Evolutionary conservation across 1,140 invertebrate species (phyloP).

Genomic region (Uloborus diversus): DNA sequence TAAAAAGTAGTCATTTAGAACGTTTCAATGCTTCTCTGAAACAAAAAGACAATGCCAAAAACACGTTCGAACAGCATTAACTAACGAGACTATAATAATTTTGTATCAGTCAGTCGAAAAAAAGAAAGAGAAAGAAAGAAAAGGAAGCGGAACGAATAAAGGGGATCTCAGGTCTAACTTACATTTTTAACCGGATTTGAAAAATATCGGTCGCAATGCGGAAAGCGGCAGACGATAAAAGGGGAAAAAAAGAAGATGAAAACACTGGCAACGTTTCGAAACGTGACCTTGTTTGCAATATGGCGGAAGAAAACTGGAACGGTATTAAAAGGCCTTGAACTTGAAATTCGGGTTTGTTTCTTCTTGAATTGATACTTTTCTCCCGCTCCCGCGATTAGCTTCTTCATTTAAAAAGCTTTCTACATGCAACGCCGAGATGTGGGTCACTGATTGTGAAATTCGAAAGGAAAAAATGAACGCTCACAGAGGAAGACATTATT

Average conservation of each 20-base stretch:
- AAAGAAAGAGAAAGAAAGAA: too few relatives aligned
- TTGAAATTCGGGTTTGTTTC: conserved; percentile 3
- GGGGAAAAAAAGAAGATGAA: background rate
- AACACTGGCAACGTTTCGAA: background rate
- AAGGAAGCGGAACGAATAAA: background rate
- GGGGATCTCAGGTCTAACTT: background rate
- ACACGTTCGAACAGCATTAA: too few relatives aligned
- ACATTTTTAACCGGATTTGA: background rate
- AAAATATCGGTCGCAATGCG: background rate
- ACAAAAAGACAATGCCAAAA: too few relatives aligned
- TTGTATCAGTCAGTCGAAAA: too few relatives aligned
- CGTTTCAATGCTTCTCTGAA: too few relatives aligned
- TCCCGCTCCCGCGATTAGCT: background rate
- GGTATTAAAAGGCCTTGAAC: background rate
- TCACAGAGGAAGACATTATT: too few relatives aligned
- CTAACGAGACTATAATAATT: too few relatives aligned
- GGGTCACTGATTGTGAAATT: too few relatives aligned
- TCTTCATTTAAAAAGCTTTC: too few relatives aligned
- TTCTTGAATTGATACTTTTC: background rate
- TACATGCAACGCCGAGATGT: too few relatives aligned
- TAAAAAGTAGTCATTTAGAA: too few relatives aligned
- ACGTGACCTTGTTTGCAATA: background rate
- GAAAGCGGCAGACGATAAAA: background rate
- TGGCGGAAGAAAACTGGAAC: conserved; percentile 17
- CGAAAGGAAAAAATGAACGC: too few relatives aligned